Percentiles rank a stretch among this genome's conserved stretches.
These are phyloP conservation scores for Lithophane ornitopus DNA, from an alignment of 2,888 invertebrate genomes.

Conservation along the genomic window DNA sequence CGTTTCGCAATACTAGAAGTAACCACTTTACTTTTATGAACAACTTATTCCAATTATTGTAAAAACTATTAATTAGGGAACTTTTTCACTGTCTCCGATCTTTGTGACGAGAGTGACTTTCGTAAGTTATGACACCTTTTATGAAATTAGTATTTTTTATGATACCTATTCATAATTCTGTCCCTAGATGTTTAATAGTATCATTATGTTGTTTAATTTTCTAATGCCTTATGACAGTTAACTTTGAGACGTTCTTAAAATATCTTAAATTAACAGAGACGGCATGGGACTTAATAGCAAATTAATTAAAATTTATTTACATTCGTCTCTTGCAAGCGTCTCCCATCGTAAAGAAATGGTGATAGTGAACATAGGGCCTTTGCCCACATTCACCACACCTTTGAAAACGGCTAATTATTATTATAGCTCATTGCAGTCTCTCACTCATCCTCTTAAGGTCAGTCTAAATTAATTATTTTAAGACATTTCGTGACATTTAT, in stretches of 20 bases:
- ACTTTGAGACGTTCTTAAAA: not conserved
- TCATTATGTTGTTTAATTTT: not conserved
- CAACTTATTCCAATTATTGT: conserved; percentile 35
- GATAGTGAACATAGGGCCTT: not conserved
- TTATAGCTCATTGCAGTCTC: too few relatives aligned
- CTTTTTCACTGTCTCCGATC: conserved; percentile 10
- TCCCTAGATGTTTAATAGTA: not conserved
- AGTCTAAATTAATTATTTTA: too few relatives aligned
- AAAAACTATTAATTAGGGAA: conserved; percentile 41
- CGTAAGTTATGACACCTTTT: conserved; percentile 16
- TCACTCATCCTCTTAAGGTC: too few relatives aligned
- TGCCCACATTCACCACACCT: too few relatives aligned
- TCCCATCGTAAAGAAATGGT: not conserved
- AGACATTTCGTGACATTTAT: too few relatives aligned
- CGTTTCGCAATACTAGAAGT: conserved; percentile 4
- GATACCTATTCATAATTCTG: conserved; percentile 19
- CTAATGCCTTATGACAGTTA: not conserved
- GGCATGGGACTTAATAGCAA: not conserved
- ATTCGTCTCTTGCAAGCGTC: too few relatives aligned
- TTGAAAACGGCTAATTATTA: too few relatives aligned
- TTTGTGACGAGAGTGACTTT: conserved; percentile 8
- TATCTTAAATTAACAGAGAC: not conserved
- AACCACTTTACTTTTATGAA: conserved; percentile 25
- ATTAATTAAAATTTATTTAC: not conserved
- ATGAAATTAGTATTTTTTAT: conserved; percentile 13